Base-by-base conservation (phyloP, 2,888 invertebrate genomes). In the Euplexia lucipara region DNA sequence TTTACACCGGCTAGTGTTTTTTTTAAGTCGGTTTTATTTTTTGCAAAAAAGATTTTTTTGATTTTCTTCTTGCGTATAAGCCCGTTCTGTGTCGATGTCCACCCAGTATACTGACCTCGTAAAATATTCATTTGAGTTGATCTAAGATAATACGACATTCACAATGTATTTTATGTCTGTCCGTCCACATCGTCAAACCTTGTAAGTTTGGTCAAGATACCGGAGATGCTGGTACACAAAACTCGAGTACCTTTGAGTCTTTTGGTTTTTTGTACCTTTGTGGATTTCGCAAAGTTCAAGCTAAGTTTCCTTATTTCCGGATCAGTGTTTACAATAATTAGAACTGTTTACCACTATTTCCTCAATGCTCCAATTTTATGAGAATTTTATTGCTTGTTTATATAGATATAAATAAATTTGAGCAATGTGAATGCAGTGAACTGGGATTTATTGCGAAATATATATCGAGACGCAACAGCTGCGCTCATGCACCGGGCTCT, bases 381-480 rank as follows among this genome's bases (percentile, higher is more conserved):
- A 7, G 14, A 9, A 47, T 74, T 74, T 70, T 58, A 74, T 57
- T 51, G 22, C 12, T 52, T 8, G 10, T 57, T 49, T 16, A 26
- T 42, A 59, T 47, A 49, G 9, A n/a, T 57, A 61, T 57, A 41
- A 44, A 47, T 60, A 44, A 44, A 47, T 47, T 14, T n/a, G n/a
- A 48, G 47, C 34, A 30, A 77, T 77, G 45, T 26, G 4, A 5
- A 20, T 12, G 22, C 16, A 20, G 4, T 14, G 39, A 47, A 68
- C 44, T 37, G 12, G 22, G 69, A 69, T 70, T 65, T 70, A 65
- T 70, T 65, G 39, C 59, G 20, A 39, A 58, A 65, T 39, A 18
- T 82, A 86, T 83, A 81, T 83, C 58, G 57, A 63, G 51, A 57
- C 39, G 74, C 74, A 79, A 77, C 88, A 88, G 88, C 86, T 86